These are phyloP conservation scores for Drosophila kanekoi DNA, from an alignment of 2,888 invertebrate genomes.

Conservation along the genomic window DNA sequence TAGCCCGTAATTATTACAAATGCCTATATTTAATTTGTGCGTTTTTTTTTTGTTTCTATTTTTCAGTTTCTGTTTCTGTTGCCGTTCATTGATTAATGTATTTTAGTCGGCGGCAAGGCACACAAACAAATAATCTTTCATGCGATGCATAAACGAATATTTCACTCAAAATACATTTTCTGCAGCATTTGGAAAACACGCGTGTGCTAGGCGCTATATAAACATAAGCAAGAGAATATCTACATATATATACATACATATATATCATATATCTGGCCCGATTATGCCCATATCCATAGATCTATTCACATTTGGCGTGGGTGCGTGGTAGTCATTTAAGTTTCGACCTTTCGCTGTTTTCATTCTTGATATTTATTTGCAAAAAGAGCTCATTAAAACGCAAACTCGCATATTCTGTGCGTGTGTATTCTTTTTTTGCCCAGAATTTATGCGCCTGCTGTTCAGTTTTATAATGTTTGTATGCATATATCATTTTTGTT, in stretches of 20 bases:
- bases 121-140: constrained; percentile 63
- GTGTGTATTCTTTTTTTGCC: too few relatives aligned
- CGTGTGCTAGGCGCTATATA: constrained; percentile 13
- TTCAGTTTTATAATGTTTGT: constrained; percentile 24
- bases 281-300: neutral
- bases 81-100: constrained; percentile 66
- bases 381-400: constrained; percentile 31
- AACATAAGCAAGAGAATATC: neutral
- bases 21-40: constrained; percentile 60
- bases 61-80: constrained; percentile 11
- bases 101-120: constrained; percentile 32
- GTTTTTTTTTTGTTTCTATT: constrained; percentile 8
- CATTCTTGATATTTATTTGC: constrained; percentile 16
- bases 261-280: constrained; percentile 2
- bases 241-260: neutral
- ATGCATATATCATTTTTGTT: constrained; percentile 19
- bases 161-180: constrained; percentile 47
- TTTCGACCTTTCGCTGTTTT: constrained; percentile 13
- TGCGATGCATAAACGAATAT: constrained; percentile 59
- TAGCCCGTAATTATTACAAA: constrained; percentile 66
- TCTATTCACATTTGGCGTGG: constrained; percentile 21
- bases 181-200: constrained; percentile 23
- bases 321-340: constrained; percentile 22
- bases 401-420: constrained; percentile 4
- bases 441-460: constrained; percentile 32